Conservation (phyloP, 2,888 invertebrate species). For the Catotricha subobsoleta region DNA sequence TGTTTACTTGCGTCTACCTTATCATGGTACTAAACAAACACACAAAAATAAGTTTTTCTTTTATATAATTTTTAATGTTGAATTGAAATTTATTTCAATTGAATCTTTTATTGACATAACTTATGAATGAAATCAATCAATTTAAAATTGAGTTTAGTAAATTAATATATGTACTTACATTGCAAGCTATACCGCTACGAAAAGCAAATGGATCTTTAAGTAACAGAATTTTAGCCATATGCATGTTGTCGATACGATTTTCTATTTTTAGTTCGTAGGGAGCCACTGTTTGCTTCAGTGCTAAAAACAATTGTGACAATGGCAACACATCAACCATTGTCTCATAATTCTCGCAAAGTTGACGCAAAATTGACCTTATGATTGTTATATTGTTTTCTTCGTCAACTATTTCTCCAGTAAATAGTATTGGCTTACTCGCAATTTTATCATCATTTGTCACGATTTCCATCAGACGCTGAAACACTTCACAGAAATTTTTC, state of each 20-base stretch:
- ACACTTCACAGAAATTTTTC: constrained; percentile 19
- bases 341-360: background rate
- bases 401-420: no score
- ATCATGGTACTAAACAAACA: constrained; percentile 31
- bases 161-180: no score
- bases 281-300: background rate
- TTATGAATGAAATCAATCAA: no score
- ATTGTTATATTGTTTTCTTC: background rate
- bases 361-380: background rate
- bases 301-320: background rate
- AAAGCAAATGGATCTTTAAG: no score
- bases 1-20: constrained; percentile 21
- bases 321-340: background rate
- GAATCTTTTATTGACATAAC: no score
- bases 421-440: background rate
- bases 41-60: no score
- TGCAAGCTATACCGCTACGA: no score
- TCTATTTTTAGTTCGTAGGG: background rate
- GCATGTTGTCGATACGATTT: constrained; percentile 10
- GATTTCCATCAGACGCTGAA: constrained; percentile 23
- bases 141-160: no score
- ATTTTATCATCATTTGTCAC: constrained; percentile 17
- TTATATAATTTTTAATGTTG: no score
- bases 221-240: no score
- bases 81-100: no score